These are phyloP conservation scores for Craterocephalus amniculus DNA, from an alignment of 2,797 vertebrate genomes.

Conservation along the genomic window DNA sequence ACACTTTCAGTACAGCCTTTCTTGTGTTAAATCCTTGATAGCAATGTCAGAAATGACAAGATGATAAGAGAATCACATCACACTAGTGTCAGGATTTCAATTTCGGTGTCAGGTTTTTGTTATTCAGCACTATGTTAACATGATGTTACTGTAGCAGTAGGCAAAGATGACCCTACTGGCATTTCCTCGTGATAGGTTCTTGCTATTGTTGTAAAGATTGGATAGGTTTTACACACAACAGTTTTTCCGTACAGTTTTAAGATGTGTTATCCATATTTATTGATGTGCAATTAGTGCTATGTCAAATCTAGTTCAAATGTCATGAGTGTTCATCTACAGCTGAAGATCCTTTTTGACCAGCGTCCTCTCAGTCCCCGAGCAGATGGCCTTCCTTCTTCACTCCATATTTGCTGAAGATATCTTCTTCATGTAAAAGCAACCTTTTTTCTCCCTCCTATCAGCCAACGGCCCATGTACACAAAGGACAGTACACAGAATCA, in stretches of 20 bases:
- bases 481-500: too few species aligned
- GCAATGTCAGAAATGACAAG: neutral
- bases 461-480: too few species aligned
- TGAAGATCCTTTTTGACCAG: neutral
- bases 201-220: neutral
- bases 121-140: neutral
- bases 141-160: neutral
- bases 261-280: neutral
- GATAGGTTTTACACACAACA: neutral
- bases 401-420: neutral
- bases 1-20: neutral
- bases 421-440: neutral
- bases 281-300: neutral
- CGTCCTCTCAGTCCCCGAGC: neutral
- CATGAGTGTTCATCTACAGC: neutral
- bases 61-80: neutral
- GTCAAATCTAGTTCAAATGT: neutral
- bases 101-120: neutral
- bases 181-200: neutral
- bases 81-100: neutral
- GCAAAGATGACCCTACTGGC: neutral
- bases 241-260: neutral
- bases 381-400: neutral
- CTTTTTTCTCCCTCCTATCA: too few species aligned
- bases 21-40: neutral